These are phyloP conservation scores for Ischnus inquisitorius DNA, from an alignment of 2,888 invertebrate species.

Conservation along the genomic window DNA sequence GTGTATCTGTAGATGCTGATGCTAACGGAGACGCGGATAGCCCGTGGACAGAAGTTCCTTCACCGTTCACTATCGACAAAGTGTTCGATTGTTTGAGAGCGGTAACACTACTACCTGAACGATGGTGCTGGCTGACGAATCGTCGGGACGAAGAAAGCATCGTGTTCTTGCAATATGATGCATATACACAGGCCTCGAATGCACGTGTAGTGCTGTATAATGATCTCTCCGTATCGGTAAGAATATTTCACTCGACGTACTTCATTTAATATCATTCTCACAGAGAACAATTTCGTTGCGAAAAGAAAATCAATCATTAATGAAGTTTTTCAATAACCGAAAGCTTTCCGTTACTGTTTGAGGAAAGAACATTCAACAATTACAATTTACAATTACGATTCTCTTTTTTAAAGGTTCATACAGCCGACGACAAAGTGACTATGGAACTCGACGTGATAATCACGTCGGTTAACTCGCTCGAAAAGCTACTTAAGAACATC, in stretches of 20 bases:
- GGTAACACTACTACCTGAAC: constrained; percentile 15
- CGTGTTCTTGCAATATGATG: constrained; percentile 23
- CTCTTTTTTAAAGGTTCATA: constrained; percentile 5
- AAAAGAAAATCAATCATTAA: no score
- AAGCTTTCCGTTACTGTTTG: no score
- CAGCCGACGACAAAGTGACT: constrained; percentile 2
- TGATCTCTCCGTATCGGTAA: constrained; percentile 19
- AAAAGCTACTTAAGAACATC: not conserved
- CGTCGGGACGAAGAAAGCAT: constrained; percentile 7
- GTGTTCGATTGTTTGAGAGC: constrained; percentile 17
- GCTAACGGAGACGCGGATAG: not conserved
- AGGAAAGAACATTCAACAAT: no score
- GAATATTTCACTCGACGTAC: not conserved
- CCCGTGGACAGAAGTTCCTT: not conserved
- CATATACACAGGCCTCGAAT: not conserved
- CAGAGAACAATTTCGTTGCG: no score
- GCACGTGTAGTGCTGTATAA: constrained; percentile 11
- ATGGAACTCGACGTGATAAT: not conserved
- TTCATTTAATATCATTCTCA: no score
- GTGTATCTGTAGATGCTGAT: not conserved
- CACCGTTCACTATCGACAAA: constrained; percentile 8
- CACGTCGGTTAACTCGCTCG: not conserved
- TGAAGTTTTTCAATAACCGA: no score
- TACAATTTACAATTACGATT: no score
- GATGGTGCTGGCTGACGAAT: constrained; percentile 12